Conservation (phyloP, 1,140 invertebrate genomes). For the honey bee (Apis mellifera) region Amel_HAv3.1 CM009939.2:5112501-5113000, state of each 20-base stretch:
- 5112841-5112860: background rate
- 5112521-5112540: slow-evolving; percentile 60
- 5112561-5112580: slow-evolving; percentile 51
- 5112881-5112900: too few species aligned
- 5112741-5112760: too few species aligned
- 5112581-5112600: slow-evolving; percentile 43
- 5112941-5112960: background rate
- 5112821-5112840: background rate
- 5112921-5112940: background rate
- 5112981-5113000: slow-evolving; percentile 12
- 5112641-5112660: background rate
- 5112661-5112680: background rate
- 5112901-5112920: background rate
- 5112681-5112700: slow-evolving; percentile 26
- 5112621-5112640: slow-evolving; percentile 29
- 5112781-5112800: background rate
- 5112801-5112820: background rate
- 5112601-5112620: background rate
- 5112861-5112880: too few species aligned
- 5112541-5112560: slow-evolving; percentile 58
- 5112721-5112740: background rate
- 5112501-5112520: background rate
- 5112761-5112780: background rate
- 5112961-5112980: slow-evolving; percentile 32
- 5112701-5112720: slow-evolving; percentile 11